Evolutionary conservation across 2,888 invertebrate genomes (phyloP).

Genomic region (Drymonia ruficornis): DNA sequence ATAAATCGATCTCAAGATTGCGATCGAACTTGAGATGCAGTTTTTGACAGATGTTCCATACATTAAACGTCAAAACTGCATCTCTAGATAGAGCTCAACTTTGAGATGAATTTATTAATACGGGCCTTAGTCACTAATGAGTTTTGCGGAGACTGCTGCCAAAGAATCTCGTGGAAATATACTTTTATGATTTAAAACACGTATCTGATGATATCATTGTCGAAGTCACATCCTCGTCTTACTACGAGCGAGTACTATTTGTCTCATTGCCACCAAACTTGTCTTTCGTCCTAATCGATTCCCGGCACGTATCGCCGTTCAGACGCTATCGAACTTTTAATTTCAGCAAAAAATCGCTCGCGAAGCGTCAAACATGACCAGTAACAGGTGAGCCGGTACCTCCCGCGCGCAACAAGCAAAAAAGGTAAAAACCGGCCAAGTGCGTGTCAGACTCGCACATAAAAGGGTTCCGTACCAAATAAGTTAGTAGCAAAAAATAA

Average conservation of each 20-base stretch:
- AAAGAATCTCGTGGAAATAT: not conserved
- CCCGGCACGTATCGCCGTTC: slow-evolving; percentile 60
- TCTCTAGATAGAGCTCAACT: too few species aligned
- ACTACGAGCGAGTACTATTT: not conserved
- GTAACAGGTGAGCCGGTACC: slow-evolving; percentile 76
- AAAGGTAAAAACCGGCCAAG: too few species aligned
- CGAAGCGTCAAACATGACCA: slow-evolving; percentile 64
- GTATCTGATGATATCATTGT: not conserved
- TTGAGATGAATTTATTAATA: too few species aligned
- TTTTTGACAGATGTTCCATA: too few species aligned
- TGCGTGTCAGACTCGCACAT: too few species aligned
- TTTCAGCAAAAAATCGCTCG: slow-evolving; percentile 68
- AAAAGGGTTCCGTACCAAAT: too few species aligned
- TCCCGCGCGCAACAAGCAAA: slow-evolving; percentile 65
- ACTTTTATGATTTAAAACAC: slow-evolving; percentile 1
- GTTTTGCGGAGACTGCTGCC: slow-evolving; percentile 18
- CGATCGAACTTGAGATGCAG: too few species aligned
- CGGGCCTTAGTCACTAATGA: slow-evolving; percentile 19
- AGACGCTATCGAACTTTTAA: slow-evolving; percentile 74
- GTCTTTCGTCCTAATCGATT: slow-evolving; percentile 36
- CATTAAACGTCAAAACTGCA: too few species aligned
- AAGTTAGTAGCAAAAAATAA: too few species aligned
- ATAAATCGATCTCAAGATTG: too few species aligned
- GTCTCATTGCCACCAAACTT: not conserved
- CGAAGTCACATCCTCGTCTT: not conserved